These are phyloP conservation scores for Gobio gobio DNA, from an alignment of 2,113 vertebrate species.

Conservation along the genomic window DNA sequence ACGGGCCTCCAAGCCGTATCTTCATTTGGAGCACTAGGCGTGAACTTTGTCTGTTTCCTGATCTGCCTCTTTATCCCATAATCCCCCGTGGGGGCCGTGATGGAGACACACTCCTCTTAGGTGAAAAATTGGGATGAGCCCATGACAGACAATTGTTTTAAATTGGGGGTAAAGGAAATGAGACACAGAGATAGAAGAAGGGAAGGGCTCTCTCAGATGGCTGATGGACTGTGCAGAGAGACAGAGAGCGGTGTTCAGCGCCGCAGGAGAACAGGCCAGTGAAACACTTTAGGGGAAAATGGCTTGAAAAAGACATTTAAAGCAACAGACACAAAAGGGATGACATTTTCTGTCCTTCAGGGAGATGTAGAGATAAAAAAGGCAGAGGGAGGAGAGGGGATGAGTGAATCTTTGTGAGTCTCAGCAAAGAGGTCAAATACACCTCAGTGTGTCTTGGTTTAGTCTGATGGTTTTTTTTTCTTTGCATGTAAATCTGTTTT, in stretches of 20 bases:
- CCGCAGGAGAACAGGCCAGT: neutral
- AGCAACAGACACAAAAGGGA: slow-evolving; percentile 6
- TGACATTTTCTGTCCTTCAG: slow-evolving; percentile 42
- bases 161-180: slow-evolving; percentile 30
- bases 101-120: slow-evolving; percentile 31
- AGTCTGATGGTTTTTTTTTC: neutral
- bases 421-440: slow-evolving; percentile 8
- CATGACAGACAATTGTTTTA: slow-evolving; percentile 37
- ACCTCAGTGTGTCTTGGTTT: neutral
- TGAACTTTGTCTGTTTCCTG: slow-evolving; percentile 37
- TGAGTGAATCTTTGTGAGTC: neutral
- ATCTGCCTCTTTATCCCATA: slow-evolving; percentile 42
- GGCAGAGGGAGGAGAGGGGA: neutral
- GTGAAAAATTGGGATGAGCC: slow-evolving; percentile 26
- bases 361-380: slow-evolving; percentile 23
- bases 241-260: neutral
- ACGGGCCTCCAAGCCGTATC: neutral
- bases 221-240: neutral
- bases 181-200: neutral
- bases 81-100: slow-evolving; percentile 9
- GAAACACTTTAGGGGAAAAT: slow-evolving; percentile 20
- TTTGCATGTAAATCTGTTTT: neutral
- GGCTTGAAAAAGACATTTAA: slow-evolving; percentile 41
- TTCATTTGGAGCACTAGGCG: neutral
- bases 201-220: slow-evolving; percentile 7